These are phyloP conservation scores for Paracentrotus lividus DNA, from an alignment of 53 echinoderm and acorn worm genomes.

Conservation along the genomic window DNA sequence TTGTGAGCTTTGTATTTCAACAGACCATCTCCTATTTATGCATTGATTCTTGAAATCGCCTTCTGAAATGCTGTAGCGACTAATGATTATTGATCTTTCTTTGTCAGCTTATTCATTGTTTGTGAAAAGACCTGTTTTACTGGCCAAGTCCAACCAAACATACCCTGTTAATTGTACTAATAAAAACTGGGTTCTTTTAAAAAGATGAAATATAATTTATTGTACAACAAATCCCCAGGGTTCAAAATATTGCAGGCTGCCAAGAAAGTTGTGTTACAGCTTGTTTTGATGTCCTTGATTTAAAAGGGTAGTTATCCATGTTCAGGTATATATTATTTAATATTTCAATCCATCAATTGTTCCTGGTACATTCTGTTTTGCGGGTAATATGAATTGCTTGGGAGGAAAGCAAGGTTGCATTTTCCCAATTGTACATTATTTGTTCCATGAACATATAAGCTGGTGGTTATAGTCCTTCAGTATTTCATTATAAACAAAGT, in stretches of 20 bases:
- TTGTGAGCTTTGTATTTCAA: constrained; percentile 7
- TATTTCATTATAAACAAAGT: no score
- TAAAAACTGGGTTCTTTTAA: neutral
- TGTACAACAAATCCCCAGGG: neutral
- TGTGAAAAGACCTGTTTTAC: neutral
- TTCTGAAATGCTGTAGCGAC: no score
- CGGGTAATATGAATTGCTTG: neutral
- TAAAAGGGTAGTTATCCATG: neutral
- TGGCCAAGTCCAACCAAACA: neutral
- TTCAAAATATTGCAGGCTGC: neutral
- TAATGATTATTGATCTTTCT: no score
- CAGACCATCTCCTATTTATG: neutral
- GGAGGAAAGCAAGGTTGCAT: neutral
- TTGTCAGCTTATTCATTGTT: neutral
- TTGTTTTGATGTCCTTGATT: neutral
- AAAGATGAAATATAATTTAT: neutral
- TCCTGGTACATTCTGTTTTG: neutral
- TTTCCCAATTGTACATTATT: neutral
- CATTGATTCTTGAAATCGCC: neutral
- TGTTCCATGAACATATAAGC: neutral
- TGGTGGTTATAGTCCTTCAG: neutral
- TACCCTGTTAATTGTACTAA: neutral
- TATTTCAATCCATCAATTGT: neutral
- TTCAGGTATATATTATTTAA: constrained; percentile 6
- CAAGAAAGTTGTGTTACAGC: neutral